phyloP scores from a whole-genome alignment of 2,797 vertebrate species.

The Squalus acanthias region DNA sequence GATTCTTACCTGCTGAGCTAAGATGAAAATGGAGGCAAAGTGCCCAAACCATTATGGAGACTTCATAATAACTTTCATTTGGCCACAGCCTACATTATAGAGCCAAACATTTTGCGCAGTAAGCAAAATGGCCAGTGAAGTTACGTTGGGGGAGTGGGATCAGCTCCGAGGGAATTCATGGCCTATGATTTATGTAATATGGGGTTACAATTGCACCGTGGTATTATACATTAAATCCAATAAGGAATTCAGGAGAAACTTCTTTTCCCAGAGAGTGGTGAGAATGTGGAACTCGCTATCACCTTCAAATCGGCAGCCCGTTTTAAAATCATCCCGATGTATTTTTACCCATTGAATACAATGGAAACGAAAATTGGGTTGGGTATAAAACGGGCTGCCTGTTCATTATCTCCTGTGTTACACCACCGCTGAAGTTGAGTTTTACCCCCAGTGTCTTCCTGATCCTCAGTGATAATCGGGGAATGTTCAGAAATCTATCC shows the following conservation, averaged over 20 bases:
- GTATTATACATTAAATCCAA: neutral
- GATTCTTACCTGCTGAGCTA: neutral
- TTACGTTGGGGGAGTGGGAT: neutral
- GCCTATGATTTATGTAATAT: neutral
- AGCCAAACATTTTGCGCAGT: neutral
- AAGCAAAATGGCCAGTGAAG: neutral
- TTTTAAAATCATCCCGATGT: neutral
- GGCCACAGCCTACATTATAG: neutral
- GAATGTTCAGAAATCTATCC: neutral
- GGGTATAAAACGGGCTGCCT: neutral
- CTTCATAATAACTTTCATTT: neutral
- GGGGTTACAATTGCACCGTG: neutral
- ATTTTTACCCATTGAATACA: neutral
- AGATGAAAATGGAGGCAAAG: no score
- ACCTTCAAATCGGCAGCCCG: neutral
- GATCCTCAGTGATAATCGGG: neutral
- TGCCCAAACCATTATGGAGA: neutral
- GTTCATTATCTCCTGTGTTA: neutral
- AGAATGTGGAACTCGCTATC: neutral
- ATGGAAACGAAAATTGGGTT: neutral
- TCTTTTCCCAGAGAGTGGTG: neutral
- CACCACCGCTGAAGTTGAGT: neutral
- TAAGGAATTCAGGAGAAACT: neutral
- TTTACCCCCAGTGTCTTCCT: neutral
- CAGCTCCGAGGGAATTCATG: neutral